Evolutionary conservation across 2,113 vertebrate species (phyloP).

Genomic region (Cnemophilus loriae): DNA sequence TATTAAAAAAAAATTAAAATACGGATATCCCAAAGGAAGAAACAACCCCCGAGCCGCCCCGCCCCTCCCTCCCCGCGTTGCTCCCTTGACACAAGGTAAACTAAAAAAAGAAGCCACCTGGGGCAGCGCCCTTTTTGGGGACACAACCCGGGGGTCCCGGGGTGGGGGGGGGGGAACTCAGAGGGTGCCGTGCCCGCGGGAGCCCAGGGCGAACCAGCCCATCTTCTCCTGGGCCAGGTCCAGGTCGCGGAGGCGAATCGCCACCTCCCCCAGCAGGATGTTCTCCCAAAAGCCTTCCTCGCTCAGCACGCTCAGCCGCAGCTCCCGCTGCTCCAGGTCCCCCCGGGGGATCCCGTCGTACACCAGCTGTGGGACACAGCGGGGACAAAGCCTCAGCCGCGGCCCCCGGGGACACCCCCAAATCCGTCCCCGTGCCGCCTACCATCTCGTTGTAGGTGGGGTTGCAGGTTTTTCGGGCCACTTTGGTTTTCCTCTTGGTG

Average conservation of each 20-base stretch:
- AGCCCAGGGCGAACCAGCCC: slow-evolving; percentile 89
- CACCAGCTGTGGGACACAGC: slow-evolving; percentile 76
- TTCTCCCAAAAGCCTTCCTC: slow-evolving; percentile 97
- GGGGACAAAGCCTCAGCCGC: background rate
- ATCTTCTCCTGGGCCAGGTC: slow-evolving; percentile 87
- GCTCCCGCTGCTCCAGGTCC: slow-evolving; percentile 89
- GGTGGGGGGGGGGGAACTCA: slow-evolving; percentile 47
- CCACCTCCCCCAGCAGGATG: slow-evolving; percentile 87
- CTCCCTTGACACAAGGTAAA: slow-evolving; percentile 86
- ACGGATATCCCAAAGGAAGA: slow-evolving; percentile 41
- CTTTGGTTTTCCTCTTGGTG: slow-evolving; percentile 97
- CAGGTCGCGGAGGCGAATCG: slow-evolving; percentile 84
- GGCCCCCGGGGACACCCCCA: accelerated
- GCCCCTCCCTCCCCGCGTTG: slow-evolving; percentile 44
- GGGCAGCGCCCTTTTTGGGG: slow-evolving; percentile 4
- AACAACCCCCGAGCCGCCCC: background rate
- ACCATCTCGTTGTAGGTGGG: slow-evolving; percentile 99
- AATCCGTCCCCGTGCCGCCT: slow-evolving; percentile 31
- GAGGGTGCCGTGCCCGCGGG: slow-evolving; percentile 68
- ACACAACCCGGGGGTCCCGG: background rate
- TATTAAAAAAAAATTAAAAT: slow-evolving; percentile 72
- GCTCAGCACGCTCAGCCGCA: slow-evolving; percentile 89
- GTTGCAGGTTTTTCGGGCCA: slow-evolving; percentile 93
- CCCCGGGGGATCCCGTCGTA: slow-evolving; percentile 89
- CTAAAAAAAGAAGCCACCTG: slow-evolving; percentile 50